A percentile compares a stretch with the other conserved stretches of the same genome.
Conservation (phyloP, 2,797 vertebrate genomes). For the Heliangelus exortis region DNA sequence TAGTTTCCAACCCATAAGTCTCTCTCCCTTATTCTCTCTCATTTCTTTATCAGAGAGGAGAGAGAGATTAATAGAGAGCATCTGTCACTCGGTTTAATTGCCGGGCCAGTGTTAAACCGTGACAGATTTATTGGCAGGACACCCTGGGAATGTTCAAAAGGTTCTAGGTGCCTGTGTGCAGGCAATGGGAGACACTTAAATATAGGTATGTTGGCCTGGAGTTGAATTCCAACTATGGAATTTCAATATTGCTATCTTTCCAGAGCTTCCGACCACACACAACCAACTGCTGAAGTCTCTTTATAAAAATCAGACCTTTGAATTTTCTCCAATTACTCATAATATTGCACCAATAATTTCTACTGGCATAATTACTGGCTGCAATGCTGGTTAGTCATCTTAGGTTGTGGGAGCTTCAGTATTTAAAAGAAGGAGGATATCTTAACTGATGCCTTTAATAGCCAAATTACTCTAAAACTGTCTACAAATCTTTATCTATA, state of each 20-base stretch:
- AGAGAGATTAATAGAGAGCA: too few relatives aligned
- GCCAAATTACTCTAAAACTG: not conserved
- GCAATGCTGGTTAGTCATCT: not conserved
- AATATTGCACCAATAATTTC: conserved; percentile 13
- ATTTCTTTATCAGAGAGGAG: too few relatives aligned
- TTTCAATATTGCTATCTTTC: not conserved
- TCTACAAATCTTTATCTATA: not conserved
- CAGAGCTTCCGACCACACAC: not conserved
- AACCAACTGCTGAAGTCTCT: not conserved
- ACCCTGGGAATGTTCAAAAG: not conserved
- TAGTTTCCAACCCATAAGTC: too few relatives aligned
- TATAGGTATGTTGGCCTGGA: not conserved
- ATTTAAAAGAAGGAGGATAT: not conserved
- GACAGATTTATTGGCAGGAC: too few relatives aligned
- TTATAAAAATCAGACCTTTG: not conserved
- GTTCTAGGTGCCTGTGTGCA: not conserved
- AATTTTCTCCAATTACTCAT: conserved; percentile 10
- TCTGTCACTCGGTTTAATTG: too few relatives aligned
- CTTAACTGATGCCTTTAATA: not conserved
- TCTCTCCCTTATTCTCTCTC: too few relatives aligned
- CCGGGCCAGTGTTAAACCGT: too few relatives aligned
- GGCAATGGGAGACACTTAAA: not conserved
- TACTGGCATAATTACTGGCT: not conserved
- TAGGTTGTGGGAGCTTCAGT: not conserved
- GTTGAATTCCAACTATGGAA: not conserved